Conservation (phyloP, 2,113 vertebrate species). For the Aptenodytes forsteri region DNA sequence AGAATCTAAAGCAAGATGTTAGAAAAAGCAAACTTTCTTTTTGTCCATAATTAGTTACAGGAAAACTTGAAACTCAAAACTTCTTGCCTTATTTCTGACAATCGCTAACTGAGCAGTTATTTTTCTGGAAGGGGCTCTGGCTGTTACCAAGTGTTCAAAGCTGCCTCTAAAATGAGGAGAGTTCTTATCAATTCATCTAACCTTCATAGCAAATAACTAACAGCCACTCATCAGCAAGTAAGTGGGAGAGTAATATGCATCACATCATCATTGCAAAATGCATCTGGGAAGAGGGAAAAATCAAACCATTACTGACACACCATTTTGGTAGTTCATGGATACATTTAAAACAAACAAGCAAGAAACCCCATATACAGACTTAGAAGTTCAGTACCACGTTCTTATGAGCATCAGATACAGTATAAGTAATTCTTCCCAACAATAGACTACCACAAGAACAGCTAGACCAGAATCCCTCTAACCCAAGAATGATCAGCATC, state of each 20-base stretch:
- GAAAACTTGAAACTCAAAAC: neutral
- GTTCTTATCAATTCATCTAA: neutral
- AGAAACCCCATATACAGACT: neutral
- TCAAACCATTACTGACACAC: neutral
- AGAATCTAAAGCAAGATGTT: neutral
- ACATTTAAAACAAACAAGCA: neutral
- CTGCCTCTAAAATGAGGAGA: neutral
- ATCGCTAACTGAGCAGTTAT: neutral
- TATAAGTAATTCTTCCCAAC: neutral
- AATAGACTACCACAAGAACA: neutral
- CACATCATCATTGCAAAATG: neutral
- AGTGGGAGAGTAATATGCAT: neutral
- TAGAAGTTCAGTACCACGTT: neutral
- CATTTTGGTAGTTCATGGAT: neutral
- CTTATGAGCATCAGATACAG: neutral
- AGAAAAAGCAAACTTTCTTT: neutral
- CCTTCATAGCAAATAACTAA: neutral
- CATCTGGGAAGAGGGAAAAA: neutral
- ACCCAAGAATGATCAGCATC: neutral
- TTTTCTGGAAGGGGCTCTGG: neutral
- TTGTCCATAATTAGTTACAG: neutral
- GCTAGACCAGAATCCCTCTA: neutral
- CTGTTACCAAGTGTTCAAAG: neutral
- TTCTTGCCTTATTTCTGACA: neutral
- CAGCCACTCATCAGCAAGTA: neutral